Evolutionary conservation across 2,797 vertebrate genomes (phyloP), one percentile per base, ranked within the genome.

Genomic region (Platyrinchus mystaceus): DNA sequence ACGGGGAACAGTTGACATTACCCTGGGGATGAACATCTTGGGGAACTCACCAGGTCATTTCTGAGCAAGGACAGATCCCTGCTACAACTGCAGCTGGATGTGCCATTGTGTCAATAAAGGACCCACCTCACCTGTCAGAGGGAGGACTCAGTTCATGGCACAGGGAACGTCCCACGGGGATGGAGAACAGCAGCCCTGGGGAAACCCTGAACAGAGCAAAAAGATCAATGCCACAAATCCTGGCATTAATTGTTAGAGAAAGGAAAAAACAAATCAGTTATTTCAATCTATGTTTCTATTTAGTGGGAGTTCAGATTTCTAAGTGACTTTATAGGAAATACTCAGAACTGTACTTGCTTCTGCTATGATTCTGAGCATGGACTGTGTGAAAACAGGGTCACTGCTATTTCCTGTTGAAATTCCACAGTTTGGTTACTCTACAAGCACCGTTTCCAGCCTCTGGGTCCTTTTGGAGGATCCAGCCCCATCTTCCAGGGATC

Each of bases 71-170:
- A 19, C 8, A 73, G 34, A 43, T 12, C 7, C 17, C 26, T 85
- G 22, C 39, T n/a, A 50, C 47, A 68, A 10, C 5, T 0, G 0
- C 19, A 44, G 24, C 36, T 68, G 75, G 16, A 24, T 0, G 1
- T 44, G 60, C 30, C 66, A 0, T 12, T 1, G 0, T 39, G 41
- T 18, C 15, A 75, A 46, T 23, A 59, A 74, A 84, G 37, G 50
- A 52, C 7, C 5, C n/a, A 13, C 14, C 34, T 60, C 37, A 28
- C 37, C 47, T 76, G 28, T 12, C 1, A 1, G 62, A 63, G 32
- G 8, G 16, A 75, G 41, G 15, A 44, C 27, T 18, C 26, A 14
- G 1, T 3, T 46, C 28, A 8, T 9, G 55, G 37, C 21, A n/a
- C 0, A 3, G 41, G 60, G 15, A 34, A 7, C 6, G 2, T 46